These are phyloP conservation scores for Cettia cetti DNA, from an alignment of 2,113 vertebrate genomes.

Conservation along the genomic window DNA sequence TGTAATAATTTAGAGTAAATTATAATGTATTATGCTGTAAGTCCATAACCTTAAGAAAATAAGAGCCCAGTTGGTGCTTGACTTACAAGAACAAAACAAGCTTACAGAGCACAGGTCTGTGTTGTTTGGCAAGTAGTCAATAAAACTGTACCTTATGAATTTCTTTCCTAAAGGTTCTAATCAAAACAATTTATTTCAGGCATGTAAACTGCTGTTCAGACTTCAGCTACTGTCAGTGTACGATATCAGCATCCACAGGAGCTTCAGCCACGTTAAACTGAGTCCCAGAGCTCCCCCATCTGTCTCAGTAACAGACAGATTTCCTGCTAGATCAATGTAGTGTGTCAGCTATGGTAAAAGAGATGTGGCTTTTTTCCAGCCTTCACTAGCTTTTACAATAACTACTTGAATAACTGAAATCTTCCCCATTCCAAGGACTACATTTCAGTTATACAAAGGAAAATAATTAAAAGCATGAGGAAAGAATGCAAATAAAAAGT, in stretches of 20 bases:
- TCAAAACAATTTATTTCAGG: slow-evolving; percentile 83
- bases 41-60: slow-evolving; percentile 69
- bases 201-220: slow-evolving; percentile 76
- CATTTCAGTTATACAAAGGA: slow-evolving; percentile 1
- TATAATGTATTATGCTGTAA: slow-evolving; percentile 59
- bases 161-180: slow-evolving; percentile 82
- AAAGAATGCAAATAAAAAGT: not conserved
- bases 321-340: slow-evolving; percentile 59
- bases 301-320: slow-evolving; percentile 69
- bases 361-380: not conserved
- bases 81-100: slow-evolving; percentile 77
- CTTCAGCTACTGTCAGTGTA: slow-evolving; percentile 69
- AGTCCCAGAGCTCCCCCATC: slow-evolving; percentile 82
- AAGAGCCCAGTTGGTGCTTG: slow-evolving; percentile 66
- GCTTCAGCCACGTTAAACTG: slow-evolving; percentile 30
- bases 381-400: slow-evolving; percentile 32
- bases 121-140: slow-evolving; percentile 79
- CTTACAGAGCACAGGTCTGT: slow-evolving; percentile 67
- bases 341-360: slow-evolving; percentile 31
- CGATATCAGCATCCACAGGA: not conserved
- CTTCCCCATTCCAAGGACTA: not conserved
- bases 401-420: slow-evolving; percentile 10
- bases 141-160: slow-evolving; percentile 80
- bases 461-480: not conserved
- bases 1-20: slow-evolving; percentile 67